Evolutionary conservation across 2,797 vertebrate species (phyloP).

Genomic region (Micrastur ruficollis): DNA sequence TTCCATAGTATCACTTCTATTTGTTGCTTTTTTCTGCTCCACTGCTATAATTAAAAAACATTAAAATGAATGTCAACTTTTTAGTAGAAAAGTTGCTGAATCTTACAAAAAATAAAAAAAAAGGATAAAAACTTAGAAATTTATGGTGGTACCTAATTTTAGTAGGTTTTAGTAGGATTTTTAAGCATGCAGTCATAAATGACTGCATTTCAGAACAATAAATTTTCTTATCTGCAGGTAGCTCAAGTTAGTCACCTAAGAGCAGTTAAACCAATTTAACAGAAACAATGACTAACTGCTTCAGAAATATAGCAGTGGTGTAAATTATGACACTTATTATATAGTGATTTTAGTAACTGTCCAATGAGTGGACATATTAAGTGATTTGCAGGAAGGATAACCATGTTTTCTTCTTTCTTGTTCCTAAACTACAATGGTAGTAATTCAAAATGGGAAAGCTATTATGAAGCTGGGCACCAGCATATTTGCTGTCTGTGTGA

Average conservation of each 20-base stretch:
- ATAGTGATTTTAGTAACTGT: not conserved
- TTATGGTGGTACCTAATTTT: not conserved
- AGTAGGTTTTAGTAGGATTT: not conserved
- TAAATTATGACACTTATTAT: not conserved
- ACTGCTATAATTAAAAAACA: not conserved
- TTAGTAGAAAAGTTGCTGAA: not conserved
- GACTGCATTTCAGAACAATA: not conserved
- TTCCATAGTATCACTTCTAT: not conserved
- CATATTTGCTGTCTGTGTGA: not conserved
- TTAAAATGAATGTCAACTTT: not conserved
- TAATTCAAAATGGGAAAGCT: not conserved
- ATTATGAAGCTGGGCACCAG: not conserved
- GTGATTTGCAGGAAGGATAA: not conserved
- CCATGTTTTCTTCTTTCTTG: not conserved
- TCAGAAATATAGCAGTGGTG: not conserved
- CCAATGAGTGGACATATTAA: not conserved
- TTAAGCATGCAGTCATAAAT: not conserved
- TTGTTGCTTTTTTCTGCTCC: not conserved
- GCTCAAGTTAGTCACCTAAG: not conserved
- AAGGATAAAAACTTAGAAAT: not conserved
- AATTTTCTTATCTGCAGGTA: not conserved
- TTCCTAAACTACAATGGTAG: not conserved
- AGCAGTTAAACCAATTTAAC: not conserved
- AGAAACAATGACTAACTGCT: not conserved
- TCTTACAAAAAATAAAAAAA: not conserved